Conservation (phyloP, 2,797 vertebrate genomes). For the Petrocephalus schoutedeni region DNA sequence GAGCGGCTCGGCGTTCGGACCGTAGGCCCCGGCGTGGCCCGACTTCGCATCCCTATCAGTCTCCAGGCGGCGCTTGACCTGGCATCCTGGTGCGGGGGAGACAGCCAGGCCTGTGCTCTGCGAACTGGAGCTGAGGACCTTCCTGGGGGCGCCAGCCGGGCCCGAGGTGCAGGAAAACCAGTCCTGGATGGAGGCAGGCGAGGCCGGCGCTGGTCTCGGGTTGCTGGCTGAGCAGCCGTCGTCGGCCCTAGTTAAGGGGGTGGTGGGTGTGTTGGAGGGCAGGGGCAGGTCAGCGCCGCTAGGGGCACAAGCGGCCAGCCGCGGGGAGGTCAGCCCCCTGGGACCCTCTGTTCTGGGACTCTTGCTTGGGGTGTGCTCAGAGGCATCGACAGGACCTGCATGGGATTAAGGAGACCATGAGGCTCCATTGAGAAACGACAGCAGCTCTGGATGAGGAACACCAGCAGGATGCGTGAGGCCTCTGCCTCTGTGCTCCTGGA, state of each 20-base stretch:
- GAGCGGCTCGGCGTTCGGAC: slow-evolving; percentile 70
- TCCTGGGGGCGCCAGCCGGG: slow-evolving; percentile 48
- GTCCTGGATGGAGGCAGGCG: slow-evolving; percentile 68
- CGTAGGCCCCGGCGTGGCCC: slow-evolving; percentile 56
- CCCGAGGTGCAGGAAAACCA: slow-evolving; percentile 72
- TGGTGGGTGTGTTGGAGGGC: slow-evolving; percentile 68
- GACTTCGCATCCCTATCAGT: slow-evolving; percentile 48
- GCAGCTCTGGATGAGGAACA: neutral
- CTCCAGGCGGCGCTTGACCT: slow-evolving; percentile 84
- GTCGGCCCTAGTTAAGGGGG: slow-evolving; percentile 38
- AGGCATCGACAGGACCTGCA: slow-evolving; percentile 37
- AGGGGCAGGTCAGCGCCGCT: slow-evolving; percentile 73
- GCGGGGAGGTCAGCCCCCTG: slow-evolving; percentile 64
- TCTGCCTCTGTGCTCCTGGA: neutral
- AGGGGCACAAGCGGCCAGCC: slow-evolving; percentile 72
- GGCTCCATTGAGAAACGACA: neutral
- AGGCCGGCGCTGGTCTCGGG: slow-evolving; percentile 36
- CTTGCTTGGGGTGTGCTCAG: slow-evolving; percentile 72
- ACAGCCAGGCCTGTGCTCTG: slow-evolving; percentile 50
- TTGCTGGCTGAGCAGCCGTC: slow-evolving; percentile 39
- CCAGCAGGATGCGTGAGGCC: neutral
- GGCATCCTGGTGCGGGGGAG: slow-evolving; percentile 58
- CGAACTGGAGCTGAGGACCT: slow-evolving; percentile 63
- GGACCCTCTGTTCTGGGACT: slow-evolving; percentile 48
- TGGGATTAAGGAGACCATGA: neutral